Conservation (phyloP, 2,113 vertebrate genomes). For the Planiliza haematocheilus region DNA sequence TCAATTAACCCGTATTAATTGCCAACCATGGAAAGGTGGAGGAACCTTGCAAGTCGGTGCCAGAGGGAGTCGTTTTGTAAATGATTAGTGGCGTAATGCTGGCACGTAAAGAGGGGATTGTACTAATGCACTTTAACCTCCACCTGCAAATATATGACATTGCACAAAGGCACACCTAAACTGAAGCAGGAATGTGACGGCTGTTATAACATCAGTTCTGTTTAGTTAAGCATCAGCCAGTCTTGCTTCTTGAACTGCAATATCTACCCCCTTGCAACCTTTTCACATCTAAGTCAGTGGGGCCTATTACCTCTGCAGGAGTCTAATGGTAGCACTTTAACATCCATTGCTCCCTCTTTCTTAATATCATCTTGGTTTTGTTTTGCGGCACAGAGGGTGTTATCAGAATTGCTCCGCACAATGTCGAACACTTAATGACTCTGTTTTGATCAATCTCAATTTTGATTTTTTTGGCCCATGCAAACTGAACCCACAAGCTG, state of each 20-base stretch:
- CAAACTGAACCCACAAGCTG: slow-evolving; percentile 6
- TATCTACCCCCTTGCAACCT: background rate
- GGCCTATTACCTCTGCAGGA: slow-evolving; percentile 70
- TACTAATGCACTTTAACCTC: slow-evolving; percentile 37
- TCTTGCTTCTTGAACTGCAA: slow-evolving; percentile 17
- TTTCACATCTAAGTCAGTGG: slow-evolving; percentile 37
- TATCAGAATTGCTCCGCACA: slow-evolving; percentile 42
- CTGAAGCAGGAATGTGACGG: background rate
- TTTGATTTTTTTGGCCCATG: slow-evolving; percentile 13
- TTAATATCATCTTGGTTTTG: slow-evolving; percentile 58
- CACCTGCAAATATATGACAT: slow-evolving; percentile 20
- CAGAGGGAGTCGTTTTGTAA: slow-evolving; percentile 73
- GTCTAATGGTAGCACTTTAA: slow-evolving; percentile 64
- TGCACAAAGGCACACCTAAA: background rate
- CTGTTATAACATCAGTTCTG: slow-evolving; percentile 27
- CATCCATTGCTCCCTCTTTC: slow-evolving; percentile 44
- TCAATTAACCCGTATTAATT: slow-evolving; percentile 85
- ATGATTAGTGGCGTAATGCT: slow-evolving; percentile 56
- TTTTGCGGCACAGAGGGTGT: slow-evolving; percentile 46
- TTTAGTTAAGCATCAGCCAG: slow-evolving; percentile 54
- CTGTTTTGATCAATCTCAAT: slow-evolving; percentile 47
- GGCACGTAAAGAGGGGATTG: slow-evolving; percentile 25
- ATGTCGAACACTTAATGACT: slow-evolving; percentile 49
- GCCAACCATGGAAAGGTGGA: slow-evolving; percentile 64
- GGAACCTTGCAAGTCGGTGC: slow-evolving; percentile 61